Base-by-base conservation (phyloP, 30 jellyfish, hydroid and myxozoan genomes). In the Mastigias papua region DNA sequence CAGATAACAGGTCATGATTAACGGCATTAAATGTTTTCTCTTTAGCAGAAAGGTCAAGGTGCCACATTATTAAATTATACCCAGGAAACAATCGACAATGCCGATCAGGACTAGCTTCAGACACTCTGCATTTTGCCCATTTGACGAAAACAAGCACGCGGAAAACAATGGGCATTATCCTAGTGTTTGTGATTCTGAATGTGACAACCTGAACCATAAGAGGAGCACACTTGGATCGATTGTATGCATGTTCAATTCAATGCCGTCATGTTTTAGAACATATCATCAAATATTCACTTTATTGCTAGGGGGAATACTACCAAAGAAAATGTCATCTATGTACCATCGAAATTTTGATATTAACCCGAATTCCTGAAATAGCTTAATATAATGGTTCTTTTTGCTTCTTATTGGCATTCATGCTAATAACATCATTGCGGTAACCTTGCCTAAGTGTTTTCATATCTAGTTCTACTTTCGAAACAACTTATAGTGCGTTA, bases 141-240 rank as follows among this genome's bases (percentile, higher is more conserved):
- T 79, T 79, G 90, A 79, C 90, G 90, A 79, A 79, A 63, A 73
- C 90, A 79, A 62, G 90, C 90, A 29, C 69, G 75, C 20, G 72
- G 34, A 31, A 62, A 79, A 79, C 79, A 63, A 64, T 64, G 48
- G 25, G 35, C 48, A 79, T 50, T 79, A 63, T 10, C 31, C 50
- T 79, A 6, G 29, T 64, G 81, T 34, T 62, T 26, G 27, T 16
- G 48, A 33, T 2, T 34, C 50, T 79, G 90, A 79, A 79, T 79
- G 58, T 20, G 73, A 25, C 67, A 37, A 61, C 90, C 90, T 32
- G 90, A 79, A 66, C 46, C 29, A 48, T 37, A 7, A 62, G 31
- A 46, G 63, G 23, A 22, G 75, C 31, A 62, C 90, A 79, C 81
- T 27, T 79, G 66, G 81, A 5, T 30, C 58, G 73, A 62, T 79